These are phyloP conservation scores for Latrodectus elegans DNA, from an alignment of 2,888 invertebrate genomes.

Conservation along the genomic window DNA sequence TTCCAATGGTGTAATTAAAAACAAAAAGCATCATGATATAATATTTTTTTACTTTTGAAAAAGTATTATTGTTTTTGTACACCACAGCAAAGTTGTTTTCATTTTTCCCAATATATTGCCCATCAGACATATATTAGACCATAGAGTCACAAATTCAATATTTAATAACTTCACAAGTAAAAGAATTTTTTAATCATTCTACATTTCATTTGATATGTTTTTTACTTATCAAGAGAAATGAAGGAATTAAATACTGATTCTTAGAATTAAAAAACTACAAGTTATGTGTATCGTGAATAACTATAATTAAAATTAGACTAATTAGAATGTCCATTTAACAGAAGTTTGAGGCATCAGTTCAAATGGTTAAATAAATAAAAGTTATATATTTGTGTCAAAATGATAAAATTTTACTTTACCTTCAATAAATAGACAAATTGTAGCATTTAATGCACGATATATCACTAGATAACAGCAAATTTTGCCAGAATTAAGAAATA, in stretches of 20 bases:
- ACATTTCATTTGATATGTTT: no score
- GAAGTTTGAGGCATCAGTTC: neutral
- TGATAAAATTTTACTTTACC: slow-evolving; percentile 77
- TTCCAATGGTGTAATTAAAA: no score
- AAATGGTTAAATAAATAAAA: no score
- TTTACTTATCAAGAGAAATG: neutral
- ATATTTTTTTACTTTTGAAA: no score
- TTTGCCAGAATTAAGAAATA: slow-evolving; percentile 79
- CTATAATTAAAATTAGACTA: neutral
- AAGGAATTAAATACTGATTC: neutral
- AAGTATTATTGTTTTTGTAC: no score
- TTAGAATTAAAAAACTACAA: neutral
- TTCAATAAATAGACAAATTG: slow-evolving; percentile 88
- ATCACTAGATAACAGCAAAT: slow-evolving; percentile 85
- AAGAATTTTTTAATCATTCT: no score
- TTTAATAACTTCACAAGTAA: no score
- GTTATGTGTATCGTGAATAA: neutral
- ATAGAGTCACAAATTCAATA: no score
- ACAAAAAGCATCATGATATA: no score
- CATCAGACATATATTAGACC: no score
- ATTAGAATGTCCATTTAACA: neutral
- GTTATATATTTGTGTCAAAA: neutral
- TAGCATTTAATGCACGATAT: slow-evolving; percentile 89
- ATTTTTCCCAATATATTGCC: no score
- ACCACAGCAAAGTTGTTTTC: no score